Conservation (phyloP, 2,888 invertebrate genomes). For the Sarcophaga subvicina region DNA sequence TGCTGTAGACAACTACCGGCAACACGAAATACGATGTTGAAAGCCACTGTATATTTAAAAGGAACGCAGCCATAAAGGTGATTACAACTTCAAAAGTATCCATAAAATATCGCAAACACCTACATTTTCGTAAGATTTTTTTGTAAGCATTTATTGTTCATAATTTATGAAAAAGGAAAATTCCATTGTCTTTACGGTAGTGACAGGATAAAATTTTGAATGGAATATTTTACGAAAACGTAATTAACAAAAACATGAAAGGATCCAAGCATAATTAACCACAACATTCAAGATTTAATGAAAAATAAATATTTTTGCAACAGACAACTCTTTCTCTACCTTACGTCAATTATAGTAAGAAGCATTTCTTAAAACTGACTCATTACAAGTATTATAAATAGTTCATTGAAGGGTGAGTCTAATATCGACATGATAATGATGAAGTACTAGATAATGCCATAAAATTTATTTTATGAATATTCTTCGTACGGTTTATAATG, state of each 20-base stretch:
- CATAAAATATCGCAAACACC: not conserved
- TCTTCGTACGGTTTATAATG: no score
- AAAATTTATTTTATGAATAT: no score
- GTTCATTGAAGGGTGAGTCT: no score
- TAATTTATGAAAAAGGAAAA: not conserved
- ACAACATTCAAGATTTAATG: not conserved
- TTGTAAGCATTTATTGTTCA: not conserved
- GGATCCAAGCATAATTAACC: not conserved
- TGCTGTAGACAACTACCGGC: no score
- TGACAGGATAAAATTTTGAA: not conserved
- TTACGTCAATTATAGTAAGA: not conserved
- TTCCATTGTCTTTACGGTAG: not conserved
- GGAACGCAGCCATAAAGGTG: not conserved
- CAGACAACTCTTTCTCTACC: not conserved
- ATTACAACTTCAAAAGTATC: not conserved
- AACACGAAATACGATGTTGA: no score
- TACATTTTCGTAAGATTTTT: not conserved
- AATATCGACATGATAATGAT: no score
- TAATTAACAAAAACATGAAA: not conserved
- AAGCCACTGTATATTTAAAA: not conserved
- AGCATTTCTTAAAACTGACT: not conserved
- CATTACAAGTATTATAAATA: not conserved
- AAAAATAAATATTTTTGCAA: not conserved
- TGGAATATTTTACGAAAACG: no score
- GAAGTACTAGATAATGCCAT: no score